Evolutionary conservation across 2,888 invertebrate genomes (phyloP), one percentile per base, ranked within the genome.

Genomic region (Lasius fuliginosus): DNA sequence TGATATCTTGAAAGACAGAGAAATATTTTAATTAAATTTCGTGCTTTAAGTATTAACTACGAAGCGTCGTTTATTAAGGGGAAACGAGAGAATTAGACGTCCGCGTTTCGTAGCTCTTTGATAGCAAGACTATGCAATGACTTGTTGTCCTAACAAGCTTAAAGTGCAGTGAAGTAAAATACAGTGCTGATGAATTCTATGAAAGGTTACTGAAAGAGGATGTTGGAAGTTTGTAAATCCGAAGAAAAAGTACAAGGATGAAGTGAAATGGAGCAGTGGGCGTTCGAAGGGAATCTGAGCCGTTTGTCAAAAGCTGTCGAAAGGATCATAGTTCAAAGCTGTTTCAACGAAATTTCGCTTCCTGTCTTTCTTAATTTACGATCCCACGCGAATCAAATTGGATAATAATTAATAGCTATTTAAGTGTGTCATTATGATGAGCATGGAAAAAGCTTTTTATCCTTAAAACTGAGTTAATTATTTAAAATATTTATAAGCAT

Each of bases 271-370:
- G 36, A 36, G 36, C 36, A 27, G 27, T 12, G 58, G 18, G 60
- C 23, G 42, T 33, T 42, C 46, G 30, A 64, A 49, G 77, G 18
- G 69, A 49, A 79, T 30, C 67, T 76, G 81, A 84, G 84, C 84
- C 75, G 64, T 69, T 85, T 69, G 74, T 30, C 36, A 5, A 53
- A 73, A 76, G 67, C 33, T 46, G 30, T 40, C 23, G 73, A 82
- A 49, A 84, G 58, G 42, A 60, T 64, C 33, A 30, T 58, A 79
- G 74, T 60, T 84, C 73, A 76, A 86, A 86, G 69, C 53, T 53
- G 73, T 73, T 84, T 33, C 60, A 12, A 33, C 27, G 58, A 81
- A 84, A 73, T 46, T 86, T 81, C 58, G 65, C 18, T 11, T 68
- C 53, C n/a, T 77, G 8, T 12, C 74, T 64, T 18, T 40, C 15